Conservation (phyloP, 1,140 invertebrate species). For the Microvelia longipes region DNA sequence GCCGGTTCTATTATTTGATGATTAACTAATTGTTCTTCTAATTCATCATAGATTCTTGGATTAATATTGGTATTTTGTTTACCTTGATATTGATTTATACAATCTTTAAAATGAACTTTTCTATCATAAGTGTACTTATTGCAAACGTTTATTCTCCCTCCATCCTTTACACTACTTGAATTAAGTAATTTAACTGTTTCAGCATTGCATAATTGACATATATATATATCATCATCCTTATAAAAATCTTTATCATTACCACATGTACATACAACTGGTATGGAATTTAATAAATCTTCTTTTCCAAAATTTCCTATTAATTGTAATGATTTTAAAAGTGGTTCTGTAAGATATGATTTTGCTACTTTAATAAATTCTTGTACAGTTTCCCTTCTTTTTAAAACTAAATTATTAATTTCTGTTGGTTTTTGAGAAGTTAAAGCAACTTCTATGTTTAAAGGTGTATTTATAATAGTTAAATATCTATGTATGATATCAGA, state of each 20-base stretch:
- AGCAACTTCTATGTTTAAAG: not conserved
- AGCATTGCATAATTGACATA: not conserved
- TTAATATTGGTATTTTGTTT: not conserved
- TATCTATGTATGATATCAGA: not conserved
- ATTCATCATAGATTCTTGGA: not conserved
- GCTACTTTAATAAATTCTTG: not conserved
- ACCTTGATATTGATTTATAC: not conserved
- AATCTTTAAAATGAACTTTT: not conserved
- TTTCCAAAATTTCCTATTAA: not conserved
- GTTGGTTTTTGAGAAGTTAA: not conserved
- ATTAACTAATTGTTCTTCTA: not conserved
- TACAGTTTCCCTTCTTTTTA: not conserved
- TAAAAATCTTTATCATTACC: not conserved
- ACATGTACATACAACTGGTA: not conserved
- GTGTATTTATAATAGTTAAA: not conserved
- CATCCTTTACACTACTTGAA: not conserved
- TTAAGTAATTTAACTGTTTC: not conserved
- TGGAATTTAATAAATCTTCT: not conserved
- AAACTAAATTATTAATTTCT: not conserved
- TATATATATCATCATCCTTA: not conserved
- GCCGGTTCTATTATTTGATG: not conserved
- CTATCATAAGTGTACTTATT: not conserved
- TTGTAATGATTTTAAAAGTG: not conserved
- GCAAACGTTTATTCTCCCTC: not conserved
- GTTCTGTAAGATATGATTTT: not conserved